phyloP scores from a whole-genome alignment of 2,888 invertebrate species.

The Dorcus parallelipipedus region DNA sequence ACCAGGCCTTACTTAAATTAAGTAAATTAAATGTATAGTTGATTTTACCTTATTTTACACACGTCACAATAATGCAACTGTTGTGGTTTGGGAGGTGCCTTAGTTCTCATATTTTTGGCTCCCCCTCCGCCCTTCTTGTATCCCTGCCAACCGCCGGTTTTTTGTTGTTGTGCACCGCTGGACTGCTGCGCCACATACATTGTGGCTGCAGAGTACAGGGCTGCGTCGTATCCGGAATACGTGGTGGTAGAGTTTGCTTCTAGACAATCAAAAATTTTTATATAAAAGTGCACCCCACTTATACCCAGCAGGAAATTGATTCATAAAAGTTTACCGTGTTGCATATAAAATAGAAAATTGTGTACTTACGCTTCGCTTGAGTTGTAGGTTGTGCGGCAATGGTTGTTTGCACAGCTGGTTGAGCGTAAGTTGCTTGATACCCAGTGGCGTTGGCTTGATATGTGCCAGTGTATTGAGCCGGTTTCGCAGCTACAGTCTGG shows the following conservation, averaged over 20 bases:
- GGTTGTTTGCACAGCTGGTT: slow-evolving; percentile 55
- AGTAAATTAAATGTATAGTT: background rate
- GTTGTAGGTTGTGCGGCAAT: slow-evolving; percentile 55
- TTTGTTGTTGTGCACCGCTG: slow-evolving; percentile 46
- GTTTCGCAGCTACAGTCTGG: slow-evolving; percentile 52
- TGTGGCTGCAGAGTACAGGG: slow-evolving; percentile 91
- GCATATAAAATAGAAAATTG: background rate
- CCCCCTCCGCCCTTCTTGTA: slow-evolving; percentile 58
- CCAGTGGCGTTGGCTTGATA: slow-evolving; percentile 55
- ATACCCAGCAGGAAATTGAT: too few species aligned
- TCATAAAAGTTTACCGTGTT: too few species aligned
- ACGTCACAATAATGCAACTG: slow-evolving; percentile 98
- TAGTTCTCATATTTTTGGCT: slow-evolving; percentile 63
- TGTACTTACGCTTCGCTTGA: slow-evolving; percentile 58
- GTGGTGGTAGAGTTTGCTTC: slow-evolving; percentile 64
- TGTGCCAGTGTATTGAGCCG: slow-evolving; percentile 58
- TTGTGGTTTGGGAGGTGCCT: slow-evolving; percentile 85
- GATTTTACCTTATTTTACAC: slow-evolving; percentile 88
- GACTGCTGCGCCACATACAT: slow-evolving; percentile 88
- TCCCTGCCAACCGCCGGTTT: slow-evolving; percentile 59
- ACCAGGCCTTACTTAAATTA: background rate
- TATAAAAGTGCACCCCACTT: background rate
- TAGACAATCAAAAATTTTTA: slow-evolving; percentile 22
- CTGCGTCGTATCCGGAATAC: slow-evolving; percentile 89
- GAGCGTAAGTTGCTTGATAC: slow-evolving; percentile 53